Conservation (phyloP, 23 tunicate species). For the Trididemnum miniatum region DNA sequence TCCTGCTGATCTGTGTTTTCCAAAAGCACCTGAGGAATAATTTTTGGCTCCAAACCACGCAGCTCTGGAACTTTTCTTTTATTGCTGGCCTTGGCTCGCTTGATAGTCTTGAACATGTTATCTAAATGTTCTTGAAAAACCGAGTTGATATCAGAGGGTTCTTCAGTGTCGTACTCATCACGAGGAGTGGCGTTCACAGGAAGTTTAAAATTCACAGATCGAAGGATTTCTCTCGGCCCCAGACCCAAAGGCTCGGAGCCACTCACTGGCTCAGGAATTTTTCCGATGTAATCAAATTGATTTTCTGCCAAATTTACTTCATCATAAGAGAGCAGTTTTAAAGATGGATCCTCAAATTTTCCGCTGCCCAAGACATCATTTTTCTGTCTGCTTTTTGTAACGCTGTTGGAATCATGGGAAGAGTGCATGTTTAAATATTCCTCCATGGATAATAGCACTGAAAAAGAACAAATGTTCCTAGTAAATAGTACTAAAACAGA, state of each 20-base stretch:
- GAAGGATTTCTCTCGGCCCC: constrained; percentile 16
- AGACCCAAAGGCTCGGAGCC: constrained; percentile 34
- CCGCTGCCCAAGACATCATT: constrained; percentile 1
- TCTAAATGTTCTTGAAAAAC: constrained; percentile 71
- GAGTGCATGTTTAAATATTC: constrained; percentile 23
- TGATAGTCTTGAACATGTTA: constrained; percentile 76
- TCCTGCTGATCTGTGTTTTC: background rate
- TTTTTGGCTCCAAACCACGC: constrained; percentile 38
- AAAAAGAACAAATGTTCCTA: too few species aligned
- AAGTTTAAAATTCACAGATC: constrained; percentile 20
- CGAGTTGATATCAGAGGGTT: constrained; percentile 51
- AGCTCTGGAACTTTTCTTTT: constrained; percentile 42
- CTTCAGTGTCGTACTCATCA: background rate
- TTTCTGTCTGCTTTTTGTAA: background rate
- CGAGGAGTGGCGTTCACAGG: constrained; percentile 1
- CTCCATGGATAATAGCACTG: constrained; percentile 25
- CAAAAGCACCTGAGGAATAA: constrained; percentile 38
- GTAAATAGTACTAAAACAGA: too few species aligned
- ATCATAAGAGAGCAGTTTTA: background rate
- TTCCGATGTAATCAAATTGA: constrained; percentile 21
- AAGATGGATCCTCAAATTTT: background rate
- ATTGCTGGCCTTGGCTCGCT: constrained; percentile 46
- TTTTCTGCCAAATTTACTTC: constrained; percentile 4
- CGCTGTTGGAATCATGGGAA: background rate
- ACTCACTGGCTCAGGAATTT: constrained; percentile 34